These are phyloP conservation scores for Stratiomys singularior DNA, from an alignment of 2,888 invertebrate genomes.

Conservation along the genomic window DNA sequence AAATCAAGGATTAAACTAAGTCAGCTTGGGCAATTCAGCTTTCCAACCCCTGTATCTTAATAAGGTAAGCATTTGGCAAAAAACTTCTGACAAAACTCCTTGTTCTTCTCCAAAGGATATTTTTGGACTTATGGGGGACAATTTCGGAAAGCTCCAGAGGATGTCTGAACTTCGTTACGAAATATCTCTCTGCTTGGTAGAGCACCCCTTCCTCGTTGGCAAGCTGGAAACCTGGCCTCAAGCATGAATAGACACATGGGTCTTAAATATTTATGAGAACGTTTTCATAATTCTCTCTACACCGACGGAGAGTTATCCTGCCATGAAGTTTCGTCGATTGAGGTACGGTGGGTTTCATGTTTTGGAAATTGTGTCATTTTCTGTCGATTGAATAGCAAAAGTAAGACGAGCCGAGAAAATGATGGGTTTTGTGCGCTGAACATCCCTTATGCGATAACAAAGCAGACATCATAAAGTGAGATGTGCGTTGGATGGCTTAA, in stretches of 20 bases:
- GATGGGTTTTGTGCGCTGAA: constrained; percentile 33
- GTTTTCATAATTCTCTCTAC: constrained; percentile 41
- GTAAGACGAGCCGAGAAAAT: constrained; percentile 38
- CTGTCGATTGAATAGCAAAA: constrained; percentile 44
- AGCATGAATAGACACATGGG: background rate
- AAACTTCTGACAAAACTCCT: constrained; percentile 2
- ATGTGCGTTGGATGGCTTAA: constrained; percentile 29
- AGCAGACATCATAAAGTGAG: constrained; percentile 40
- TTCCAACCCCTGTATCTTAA: background rate
- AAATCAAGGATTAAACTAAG: too few species aligned
- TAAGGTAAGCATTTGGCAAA: background rate
- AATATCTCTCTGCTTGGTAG: background rate
- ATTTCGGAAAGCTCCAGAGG: constrained; percentile 35
- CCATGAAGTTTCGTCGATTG: constrained; percentile 13
- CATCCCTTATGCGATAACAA: constrained; percentile 38
- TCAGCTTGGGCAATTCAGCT: background rate
- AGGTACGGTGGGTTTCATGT: constrained; percentile 25
- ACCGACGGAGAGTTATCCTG: constrained; percentile 25
- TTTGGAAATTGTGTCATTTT: constrained; percentile 44
- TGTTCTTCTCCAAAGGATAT: constrained; percentile 37
- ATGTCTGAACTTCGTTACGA: background rate
- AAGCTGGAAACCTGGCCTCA: background rate
- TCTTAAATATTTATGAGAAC: constrained; percentile 44
- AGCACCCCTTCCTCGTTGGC: background rate
- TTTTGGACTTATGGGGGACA: constrained; percentile 32